Base-by-base conservation (phyloP, 92 coral and sea anemone species). In the Zoanthus sansibaricus region DNA sequence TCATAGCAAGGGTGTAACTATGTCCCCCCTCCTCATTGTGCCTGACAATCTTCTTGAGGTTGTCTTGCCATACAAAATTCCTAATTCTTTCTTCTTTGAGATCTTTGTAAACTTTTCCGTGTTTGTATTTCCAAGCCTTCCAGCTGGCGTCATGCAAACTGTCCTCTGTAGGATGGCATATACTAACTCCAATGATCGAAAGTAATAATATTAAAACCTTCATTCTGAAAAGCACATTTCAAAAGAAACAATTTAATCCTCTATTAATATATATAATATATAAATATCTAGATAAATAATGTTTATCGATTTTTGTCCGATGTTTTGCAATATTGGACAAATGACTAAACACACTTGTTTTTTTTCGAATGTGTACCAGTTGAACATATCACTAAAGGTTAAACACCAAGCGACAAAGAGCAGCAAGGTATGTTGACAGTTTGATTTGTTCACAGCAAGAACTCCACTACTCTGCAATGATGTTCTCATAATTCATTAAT, bases 61-160 rank as follows among this genome's bases (percentile, higher is more conserved):
- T 96, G 83, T 88, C 95, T 75, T 93, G 91, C 98, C 98, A 96
- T 37, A 96, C 90, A 77, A 93, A 86, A 72, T 94, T 93, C 46
- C 98, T 90, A 18, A 94, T 56, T 89, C 87, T 91, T 76, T 96
- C 98, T 88, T 96, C 98, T 11, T 84, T 88, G 17, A 64, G 55
- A 31, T 82, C 87, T 10, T 54, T 86, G 58, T 96, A 96, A 54
- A 47, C 71, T 82, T 96, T 96, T 44, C 90, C 90, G 59, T 94
- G 94, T 62, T 93, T 87, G 9, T 86, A 76, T 70, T 96, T 96
- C 98, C 98, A 96, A 2, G 92, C 94, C 49, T 88, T 88, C 98
- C 98, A 96, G 88, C 88, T 91, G 1, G 98, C 91, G 68, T 95
- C 94, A 20, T 87, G 37, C 0, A 94, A 54, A 15, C 92, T 76